Evolutionary conservation across 2,797 vertebrate species (phyloP).

Genomic region (Petrocephalus schoutedeni): DNA sequence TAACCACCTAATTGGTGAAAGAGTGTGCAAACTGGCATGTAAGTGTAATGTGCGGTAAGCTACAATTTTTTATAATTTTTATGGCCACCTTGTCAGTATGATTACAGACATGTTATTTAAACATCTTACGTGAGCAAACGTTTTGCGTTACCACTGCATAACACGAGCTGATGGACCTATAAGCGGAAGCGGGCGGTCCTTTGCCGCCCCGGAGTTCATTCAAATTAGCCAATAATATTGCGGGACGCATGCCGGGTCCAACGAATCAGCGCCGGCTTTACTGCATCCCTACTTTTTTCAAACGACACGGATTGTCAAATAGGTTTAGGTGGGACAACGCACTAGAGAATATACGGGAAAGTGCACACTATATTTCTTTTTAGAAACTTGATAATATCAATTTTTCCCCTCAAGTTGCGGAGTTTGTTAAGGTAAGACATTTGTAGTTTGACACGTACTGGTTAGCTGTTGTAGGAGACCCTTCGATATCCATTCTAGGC

Average conservation of each 20-base stretch:
- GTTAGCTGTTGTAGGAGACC: neutral
- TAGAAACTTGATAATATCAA: neutral
- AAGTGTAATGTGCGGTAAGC: neutral
- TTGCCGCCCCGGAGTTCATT: neutral
- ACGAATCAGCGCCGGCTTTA: constrained; percentile 14
- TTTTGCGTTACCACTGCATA: neutral
- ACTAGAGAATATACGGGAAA: neutral
- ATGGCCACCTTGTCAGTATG: neutral
- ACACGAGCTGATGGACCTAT: neutral
- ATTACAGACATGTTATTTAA: neutral
- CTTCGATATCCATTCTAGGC: neutral
- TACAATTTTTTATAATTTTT: neutral
- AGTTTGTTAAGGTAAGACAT: constrained; percentile 11
- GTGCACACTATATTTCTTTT: neutral
- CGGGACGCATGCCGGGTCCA: neutral
- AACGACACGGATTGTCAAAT: constrained; percentile 2
- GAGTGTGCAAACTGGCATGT: neutral
- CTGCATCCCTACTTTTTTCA: constrained; percentile 11
- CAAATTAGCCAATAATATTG: constrained; percentile 19
- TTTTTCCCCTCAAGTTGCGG: neutral
- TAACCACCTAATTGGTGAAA: neutral
- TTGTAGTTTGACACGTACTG: neutral
- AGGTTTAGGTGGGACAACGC: neutral
- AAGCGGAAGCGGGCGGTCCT: neutral
- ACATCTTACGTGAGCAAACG: neutral